Conservation (phyloP, 2,113 vertebrate genomes). For the Mystacornis crossleyi region DNA sequence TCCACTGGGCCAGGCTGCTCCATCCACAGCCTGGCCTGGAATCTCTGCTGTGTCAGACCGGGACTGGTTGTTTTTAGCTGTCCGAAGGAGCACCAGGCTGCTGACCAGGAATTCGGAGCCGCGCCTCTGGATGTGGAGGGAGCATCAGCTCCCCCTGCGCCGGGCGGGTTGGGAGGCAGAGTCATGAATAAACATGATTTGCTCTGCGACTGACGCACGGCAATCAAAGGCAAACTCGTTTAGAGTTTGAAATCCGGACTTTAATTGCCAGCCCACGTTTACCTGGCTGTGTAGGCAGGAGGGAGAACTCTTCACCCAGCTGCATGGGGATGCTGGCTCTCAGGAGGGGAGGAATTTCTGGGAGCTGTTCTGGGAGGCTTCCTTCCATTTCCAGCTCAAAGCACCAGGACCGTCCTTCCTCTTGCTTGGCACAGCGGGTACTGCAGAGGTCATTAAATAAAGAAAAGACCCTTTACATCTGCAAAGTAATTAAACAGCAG, state of each 20-base stretch:
- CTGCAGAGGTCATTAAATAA: background rate
- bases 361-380: background rate
- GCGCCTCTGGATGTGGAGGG: background rate
- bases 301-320: conserved; percentile 41
- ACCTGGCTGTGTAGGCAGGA: conserved; percentile 4
- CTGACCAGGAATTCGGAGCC: rapidly evolving
- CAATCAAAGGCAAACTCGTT: conserved; percentile 7
- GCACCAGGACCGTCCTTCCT: background rate
- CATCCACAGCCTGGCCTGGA: background rate
- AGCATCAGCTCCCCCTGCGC: background rate
- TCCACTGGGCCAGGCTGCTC: background rate
- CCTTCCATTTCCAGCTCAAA: background rate
- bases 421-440: background rate
- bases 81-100: rapidly evolving
- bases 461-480: background rate
- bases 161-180: background rate
- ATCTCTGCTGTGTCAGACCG: rapidly evolving
- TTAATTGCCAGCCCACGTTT: conserved; percentile 37
- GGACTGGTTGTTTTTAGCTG: rapidly evolving
- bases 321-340: background rate
- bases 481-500: background rate
- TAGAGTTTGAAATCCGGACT: background rate
- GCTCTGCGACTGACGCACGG: conserved; percentile 1
- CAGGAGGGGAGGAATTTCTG: background rate
- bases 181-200: background rate